Evolutionary conservation across 2,113 vertebrate genomes (phyloP), one percentile per base, ranked within the genome.

Genomic region (Sarotherodon lohbergeri): DNA sequence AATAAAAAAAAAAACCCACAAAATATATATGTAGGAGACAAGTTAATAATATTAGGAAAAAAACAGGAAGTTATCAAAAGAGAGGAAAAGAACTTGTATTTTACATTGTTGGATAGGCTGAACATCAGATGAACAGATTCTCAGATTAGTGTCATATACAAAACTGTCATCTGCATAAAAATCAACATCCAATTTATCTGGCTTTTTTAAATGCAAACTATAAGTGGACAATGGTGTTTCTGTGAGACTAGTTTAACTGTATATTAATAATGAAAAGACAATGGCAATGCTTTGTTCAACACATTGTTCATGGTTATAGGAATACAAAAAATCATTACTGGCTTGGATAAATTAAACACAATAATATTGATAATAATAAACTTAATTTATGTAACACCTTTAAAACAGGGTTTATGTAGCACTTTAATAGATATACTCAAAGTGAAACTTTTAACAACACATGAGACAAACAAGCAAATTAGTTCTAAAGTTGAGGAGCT

Each of bases 1-100:
- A 29, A 29, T 29, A 22, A 22, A 27, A 27, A 29, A 29, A 29
- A 4, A 1, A 1, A 0, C 0, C 3, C 32, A 66, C 19, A 39
- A 36, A 66, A n/a, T 73, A 46, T 7, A 41, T 27, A 46, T 57
- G 41, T 29, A 24, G 9, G 54, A 46, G 24, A 29, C 4, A 48
- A 29, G 43, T 48, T 48, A 29, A 76, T 9, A 76, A 76, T 46
- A 76, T 4, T 76, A 32, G 17, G 16, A 5, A 48, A 50, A 17
- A 29, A 76, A 7, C 24, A 48, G 71, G 9, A 76, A 48, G 4
- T 76, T 29, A 76, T 48, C 41, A 48, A 48, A 76, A 48, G 14
- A 76, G 24, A 48, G 71, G 71, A 29, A 48, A 48, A 12, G 0
- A 76, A 29, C 1, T 76, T 27, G 41, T 41, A 76, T 48, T 29